Evolutionary conservation across 2,888 invertebrate genomes (phyloP).

Genomic region (Callosobruchus maculatus): DNA sequence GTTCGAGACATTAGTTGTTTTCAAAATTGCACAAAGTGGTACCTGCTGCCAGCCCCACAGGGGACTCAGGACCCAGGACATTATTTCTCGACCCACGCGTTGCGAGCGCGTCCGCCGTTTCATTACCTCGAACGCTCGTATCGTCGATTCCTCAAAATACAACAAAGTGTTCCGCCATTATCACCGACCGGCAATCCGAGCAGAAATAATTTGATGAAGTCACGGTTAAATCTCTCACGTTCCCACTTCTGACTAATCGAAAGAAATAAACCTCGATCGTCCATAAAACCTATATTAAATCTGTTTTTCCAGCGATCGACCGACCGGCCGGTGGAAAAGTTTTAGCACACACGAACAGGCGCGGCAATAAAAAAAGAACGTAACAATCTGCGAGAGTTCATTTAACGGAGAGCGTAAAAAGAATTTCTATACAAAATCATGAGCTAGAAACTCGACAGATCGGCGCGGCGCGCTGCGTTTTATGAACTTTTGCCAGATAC

Average conservation of each 20-base stretch:
- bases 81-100: no score
- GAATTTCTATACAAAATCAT: neutral
- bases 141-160: no score
- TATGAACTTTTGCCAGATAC: neutral
- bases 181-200: neutral
- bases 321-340: neutral
- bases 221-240: neutral
- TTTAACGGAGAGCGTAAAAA: neutral
- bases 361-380: neutral
- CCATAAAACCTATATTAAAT: neutral
- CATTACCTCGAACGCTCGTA: no score
- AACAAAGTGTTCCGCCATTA: no score
- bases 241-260: neutral
- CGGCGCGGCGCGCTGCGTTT: no score
- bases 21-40: no score
- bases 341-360: neutral
- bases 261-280: neutral
- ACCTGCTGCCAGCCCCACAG: no score
- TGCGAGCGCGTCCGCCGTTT: no score
- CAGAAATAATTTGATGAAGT: neutral
- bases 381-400: neutral
- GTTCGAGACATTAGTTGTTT: no score
- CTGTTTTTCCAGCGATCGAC: neutral
- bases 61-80: no score
- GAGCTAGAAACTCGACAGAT: neutral